Conservation (phyloP, 2,888 invertebrate species). For the Lapara coniferarum region DNA sequence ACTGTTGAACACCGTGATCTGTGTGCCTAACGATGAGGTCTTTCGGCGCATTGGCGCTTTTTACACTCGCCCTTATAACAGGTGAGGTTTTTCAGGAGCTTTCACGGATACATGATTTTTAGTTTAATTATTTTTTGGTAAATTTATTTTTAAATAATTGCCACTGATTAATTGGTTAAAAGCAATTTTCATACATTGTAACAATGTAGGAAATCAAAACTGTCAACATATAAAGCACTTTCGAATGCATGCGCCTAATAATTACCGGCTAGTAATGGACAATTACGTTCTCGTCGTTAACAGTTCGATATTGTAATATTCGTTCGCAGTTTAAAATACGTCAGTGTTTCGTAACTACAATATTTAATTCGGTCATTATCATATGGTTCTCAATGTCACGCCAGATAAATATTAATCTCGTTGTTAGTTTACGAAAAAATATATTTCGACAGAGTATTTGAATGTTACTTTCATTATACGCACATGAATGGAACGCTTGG, state of each 20-base stretch:
- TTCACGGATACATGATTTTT: not conserved
- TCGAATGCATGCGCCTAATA: conserved; percentile 32
- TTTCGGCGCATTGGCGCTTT: conserved; percentile 65
- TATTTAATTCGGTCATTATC: conserved; percentile 40
- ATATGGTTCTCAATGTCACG: conserved; percentile 43
- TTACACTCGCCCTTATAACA: conserved; percentile 68
- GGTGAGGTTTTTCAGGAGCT: conserved; percentile 49
- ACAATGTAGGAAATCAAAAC: conserved; percentile 17
- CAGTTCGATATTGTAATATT: conserved; percentile 28
- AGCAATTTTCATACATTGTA: conserved; percentile 3
- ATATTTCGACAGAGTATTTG: conserved; percentile 16
- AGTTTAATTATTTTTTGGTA: not conserved
- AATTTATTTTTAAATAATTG: not conserved
- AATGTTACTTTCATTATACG: conserved; percentile 32
- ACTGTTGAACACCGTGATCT: conserved; percentile 60
- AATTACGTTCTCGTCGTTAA: conserved; percentile 27
- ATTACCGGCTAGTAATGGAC: conserved; percentile 30
- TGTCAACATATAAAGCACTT: conserved; percentile 29
- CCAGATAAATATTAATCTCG: conserved; percentile 38
- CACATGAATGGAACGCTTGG: conserved; percentile 44
- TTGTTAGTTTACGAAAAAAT: conserved; percentile 27
- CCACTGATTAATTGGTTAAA: not conserved
- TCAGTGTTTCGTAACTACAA: conserved; percentile 34
- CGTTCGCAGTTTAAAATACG: conserved; percentile 25
- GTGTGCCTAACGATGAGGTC: conserved; percentile 68